phyloP scores from a whole-genome alignment of 2,113 vertebrate genomes.

The Carollia perspicillata region DNA sequence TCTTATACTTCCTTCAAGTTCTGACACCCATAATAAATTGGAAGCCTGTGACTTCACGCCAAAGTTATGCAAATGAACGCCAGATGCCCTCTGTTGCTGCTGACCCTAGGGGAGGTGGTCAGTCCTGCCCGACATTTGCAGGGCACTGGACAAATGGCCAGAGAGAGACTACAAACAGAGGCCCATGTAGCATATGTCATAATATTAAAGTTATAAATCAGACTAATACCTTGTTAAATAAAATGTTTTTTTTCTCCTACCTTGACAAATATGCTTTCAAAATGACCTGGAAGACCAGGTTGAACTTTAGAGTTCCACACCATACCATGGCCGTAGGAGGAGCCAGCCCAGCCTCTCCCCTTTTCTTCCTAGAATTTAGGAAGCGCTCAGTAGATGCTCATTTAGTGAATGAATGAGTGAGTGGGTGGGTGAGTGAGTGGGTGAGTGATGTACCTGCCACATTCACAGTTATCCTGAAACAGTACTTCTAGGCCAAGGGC shows the following conservation, averaged over 20 bases:
- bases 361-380: not conserved
- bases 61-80: not conserved
- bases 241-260: not conserved
- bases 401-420: not conserved
- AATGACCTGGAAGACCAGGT: not conserved
- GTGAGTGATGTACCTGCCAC: not conserved
- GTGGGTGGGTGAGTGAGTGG: not conserved
- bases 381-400: not conserved
- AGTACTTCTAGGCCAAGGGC: not conserved
- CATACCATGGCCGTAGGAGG: not conserved
- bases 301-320: not conserved
- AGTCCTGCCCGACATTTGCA: not conserved
- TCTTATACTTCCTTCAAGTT: not conserved
- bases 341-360: not conserved
- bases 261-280: not conserved
- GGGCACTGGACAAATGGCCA: not conserved
- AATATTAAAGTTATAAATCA: slow-evolving; percentile 21
- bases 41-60: not conserved
- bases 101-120: not conserved
- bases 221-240: not conserved
- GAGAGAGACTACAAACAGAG: not conserved
- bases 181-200: not conserved
- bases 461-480: not conserved
- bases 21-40: not conserved
- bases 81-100: not conserved